These are phyloP conservation scores for Oreotrochilus melanogaster DNA, from an alignment of 2,113 vertebrate genomes.

Conservation along the genomic window DNA sequence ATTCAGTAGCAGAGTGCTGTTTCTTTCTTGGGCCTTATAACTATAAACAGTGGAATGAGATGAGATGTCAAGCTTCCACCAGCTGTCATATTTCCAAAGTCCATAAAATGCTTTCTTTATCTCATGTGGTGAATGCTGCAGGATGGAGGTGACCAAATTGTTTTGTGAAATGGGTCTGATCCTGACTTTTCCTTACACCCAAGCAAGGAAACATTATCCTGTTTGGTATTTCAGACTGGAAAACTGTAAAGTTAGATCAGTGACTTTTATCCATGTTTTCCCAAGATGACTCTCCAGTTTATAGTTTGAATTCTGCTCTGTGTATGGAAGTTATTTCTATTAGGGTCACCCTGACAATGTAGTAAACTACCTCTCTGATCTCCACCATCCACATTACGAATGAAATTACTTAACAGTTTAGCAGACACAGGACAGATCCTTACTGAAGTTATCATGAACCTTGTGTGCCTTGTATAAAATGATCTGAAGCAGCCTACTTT, in stretches of 20 bases:
- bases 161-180: background rate
- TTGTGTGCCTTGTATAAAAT: background rate
- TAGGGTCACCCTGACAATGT: background rate
- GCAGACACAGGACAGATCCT: background rate
- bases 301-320: background rate
- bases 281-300: background rate
- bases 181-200: background rate
- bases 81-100: background rate
- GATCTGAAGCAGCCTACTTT: background rate
- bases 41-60: background rate
- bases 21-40: background rate
- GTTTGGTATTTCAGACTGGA: background rate
- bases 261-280: background rate
- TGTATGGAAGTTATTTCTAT: background rate
- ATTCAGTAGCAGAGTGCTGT: background rate
- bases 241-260: background rate
- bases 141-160: background rate
- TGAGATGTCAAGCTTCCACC: fast-evolving
- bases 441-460: background rate
- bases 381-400: background rate
- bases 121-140: background rate
- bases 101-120: background rate
- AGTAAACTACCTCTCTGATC: background rate
- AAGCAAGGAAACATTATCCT: background rate
- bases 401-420: background rate